phyloP scores from a whole-genome alignment of 2,888 invertebrate species.

The Cephonodes hylas region DNA sequence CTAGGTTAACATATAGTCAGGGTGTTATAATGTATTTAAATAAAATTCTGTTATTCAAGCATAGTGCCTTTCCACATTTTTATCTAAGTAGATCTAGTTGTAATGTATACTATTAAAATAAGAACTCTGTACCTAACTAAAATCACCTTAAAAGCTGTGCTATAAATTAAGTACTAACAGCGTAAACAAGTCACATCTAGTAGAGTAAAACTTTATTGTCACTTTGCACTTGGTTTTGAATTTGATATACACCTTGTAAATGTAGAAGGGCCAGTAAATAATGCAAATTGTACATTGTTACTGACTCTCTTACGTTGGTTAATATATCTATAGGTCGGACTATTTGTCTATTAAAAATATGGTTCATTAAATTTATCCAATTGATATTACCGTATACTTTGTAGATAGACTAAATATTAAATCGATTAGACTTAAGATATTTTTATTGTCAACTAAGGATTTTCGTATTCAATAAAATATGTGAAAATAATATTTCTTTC shows the following conservation, averaged over 20 bases:
- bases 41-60: slow-evolving; percentile 56
- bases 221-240: slow-evolving; percentile 49
- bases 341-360: slow-evolving; percentile 32
- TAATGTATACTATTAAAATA: slow-evolving; percentile 41
- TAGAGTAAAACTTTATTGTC: slow-evolving; percentile 33
- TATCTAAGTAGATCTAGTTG: slow-evolving; percentile 50
- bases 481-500: slow-evolving; percentile 29
- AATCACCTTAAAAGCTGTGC: slow-evolving; percentile 32
- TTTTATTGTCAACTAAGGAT: slow-evolving; percentile 57
- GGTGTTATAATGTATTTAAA: neutral
- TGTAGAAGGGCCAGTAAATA: neutral
- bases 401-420: slow-evolving; percentile 65
- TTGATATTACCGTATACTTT: slow-evolving; percentile 51
- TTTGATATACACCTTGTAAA: slow-evolving; percentile 37
- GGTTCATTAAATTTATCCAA: slow-evolving; percentile 29
- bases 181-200: slow-evolving; percentile 28
- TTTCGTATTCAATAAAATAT: slow-evolving; percentile 62
- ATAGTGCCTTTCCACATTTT: slow-evolving; percentile 75
- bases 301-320: neutral
- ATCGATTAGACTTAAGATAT: slow-evolving; percentile 58
- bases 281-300: slow-evolving; percentile 32
- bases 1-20: neutral
- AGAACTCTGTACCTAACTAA: slow-evolving; percentile 40
- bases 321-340: neutral
- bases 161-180: slow-evolving; percentile 35